These are phyloP conservation scores for Cryptoblepharus egeriae DNA, from an alignment of 2,797 vertebrate genomes.

Conservation along the genomic window DNA sequence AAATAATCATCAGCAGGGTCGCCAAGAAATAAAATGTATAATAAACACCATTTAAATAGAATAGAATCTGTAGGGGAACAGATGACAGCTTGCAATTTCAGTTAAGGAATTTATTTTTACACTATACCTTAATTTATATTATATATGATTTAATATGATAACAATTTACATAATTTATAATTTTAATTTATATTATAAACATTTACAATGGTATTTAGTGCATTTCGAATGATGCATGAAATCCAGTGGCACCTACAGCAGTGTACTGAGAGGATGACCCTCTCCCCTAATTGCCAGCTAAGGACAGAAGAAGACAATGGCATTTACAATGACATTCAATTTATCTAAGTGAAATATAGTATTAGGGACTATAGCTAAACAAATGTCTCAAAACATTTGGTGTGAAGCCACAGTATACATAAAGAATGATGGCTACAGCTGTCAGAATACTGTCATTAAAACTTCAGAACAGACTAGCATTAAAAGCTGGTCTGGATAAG, in stretches of 20 bases:
- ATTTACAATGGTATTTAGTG: too few species aligned
- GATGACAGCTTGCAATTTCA: slow-evolving; percentile 78
- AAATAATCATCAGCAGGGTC: slow-evolving; percentile 80
- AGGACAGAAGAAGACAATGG: too few species aligned
- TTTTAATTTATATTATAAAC: too few species aligned
- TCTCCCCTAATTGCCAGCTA: too few species aligned
- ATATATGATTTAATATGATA: too few species aligned
- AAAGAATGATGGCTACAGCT: neutral
- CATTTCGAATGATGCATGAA: too few species aligned
- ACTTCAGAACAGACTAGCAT: neutral
- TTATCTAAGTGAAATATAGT: neutral
- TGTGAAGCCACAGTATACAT: neutral
- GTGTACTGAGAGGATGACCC: too few species aligned
- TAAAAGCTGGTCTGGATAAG: neutral
- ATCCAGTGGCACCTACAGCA: too few species aligned
- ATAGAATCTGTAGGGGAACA: slow-evolving; percentile 81
- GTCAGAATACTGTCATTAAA: neutral
- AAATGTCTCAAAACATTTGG: neutral
- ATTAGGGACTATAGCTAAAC: neutral
- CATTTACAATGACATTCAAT: neutral
- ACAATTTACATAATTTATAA: too few species aligned
- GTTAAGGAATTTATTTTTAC: slow-evolving; percentile 62
- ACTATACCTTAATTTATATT: neutral
- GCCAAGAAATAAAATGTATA: slow-evolving; percentile 81
- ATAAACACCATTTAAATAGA: slow-evolving; percentile 77